Evolutionary conservation across 2,888 invertebrate genomes (phyloP).

Genomic region (Hirtodrosophila histrioides): DNA sequence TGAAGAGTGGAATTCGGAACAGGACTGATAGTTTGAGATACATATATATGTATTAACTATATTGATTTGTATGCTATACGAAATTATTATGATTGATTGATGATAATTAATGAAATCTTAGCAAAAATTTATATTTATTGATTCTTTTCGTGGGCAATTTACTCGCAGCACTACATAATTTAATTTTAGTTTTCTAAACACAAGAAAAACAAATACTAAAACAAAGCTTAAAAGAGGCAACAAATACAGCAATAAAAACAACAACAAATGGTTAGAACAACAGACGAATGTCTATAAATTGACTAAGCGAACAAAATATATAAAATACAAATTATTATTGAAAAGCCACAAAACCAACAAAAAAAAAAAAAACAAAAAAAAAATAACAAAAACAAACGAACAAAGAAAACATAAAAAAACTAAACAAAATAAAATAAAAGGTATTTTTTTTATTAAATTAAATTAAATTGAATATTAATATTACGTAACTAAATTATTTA

Average conservation of each 20-base stretch:
- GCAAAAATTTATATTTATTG: conserved; percentile 66
- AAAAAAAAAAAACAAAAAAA: conserved; percentile 24
- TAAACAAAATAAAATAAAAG: conserved; percentile 36
- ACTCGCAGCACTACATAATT: conserved; percentile 51
- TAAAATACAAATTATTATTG: too few species aligned
- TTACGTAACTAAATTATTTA: conserved; percentile 72
- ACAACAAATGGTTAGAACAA: conserved; percentile 36
- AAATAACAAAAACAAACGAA: conserved; percentile 27
- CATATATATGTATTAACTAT: conserved; percentile 11
- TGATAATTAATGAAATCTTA: conserved; percentile 62
- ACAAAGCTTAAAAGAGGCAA: conserved; percentile 75
- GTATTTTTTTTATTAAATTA: conserved; percentile 55
- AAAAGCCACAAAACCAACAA: conserved; percentile 12
- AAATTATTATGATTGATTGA: conserved; percentile 65
- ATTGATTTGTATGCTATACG: conserved; percentile 59
- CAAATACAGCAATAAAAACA: conserved; percentile 13
- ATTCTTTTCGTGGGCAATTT: conserved; percentile 34
- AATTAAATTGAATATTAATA: conserved; percentile 70
- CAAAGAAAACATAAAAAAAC: conserved; percentile 24
- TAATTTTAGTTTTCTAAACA: conserved; percentile 38
- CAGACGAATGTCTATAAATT: conserved; percentile 66
- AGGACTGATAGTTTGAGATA: not conserved
- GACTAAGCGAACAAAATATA: conserved; percentile 32
- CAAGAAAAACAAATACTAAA: conserved; percentile 39
- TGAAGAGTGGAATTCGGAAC: too few species aligned